A percentile compares a stretch with the other conserved stretches of the same genome.
phyloP scores from a whole-genome alignment of 2,888 invertebrate genomes.

The Xestia xanthographa region DNA sequence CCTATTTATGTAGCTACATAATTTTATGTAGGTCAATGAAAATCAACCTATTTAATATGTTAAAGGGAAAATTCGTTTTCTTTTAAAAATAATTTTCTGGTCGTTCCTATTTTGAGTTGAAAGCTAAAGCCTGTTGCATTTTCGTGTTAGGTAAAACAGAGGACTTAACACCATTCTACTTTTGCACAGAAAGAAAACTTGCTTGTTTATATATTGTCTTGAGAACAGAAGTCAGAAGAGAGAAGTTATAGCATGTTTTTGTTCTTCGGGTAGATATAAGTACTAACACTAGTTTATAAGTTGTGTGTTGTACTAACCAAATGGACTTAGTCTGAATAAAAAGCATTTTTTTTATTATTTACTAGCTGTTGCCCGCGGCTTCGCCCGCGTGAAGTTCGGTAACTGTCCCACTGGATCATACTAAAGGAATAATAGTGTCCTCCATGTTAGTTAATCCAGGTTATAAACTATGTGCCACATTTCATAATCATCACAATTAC shows the following conservation, averaged over 20 bases:
- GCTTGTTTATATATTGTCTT: not conserved
- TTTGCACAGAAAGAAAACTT: not conserved
- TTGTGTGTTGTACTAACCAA: too few species aligned
- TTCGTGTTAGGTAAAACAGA: not conserved
- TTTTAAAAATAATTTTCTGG: not conserved
- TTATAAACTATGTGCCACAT: too few species aligned
- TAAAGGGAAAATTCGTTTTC: not conserved
- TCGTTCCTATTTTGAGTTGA: not conserved
- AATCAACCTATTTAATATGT: not conserved
- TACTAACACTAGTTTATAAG: too few species aligned
- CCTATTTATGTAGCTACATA: not conserved
- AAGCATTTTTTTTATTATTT: too few species aligned
- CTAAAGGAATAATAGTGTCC: too few species aligned
- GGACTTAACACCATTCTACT: not conserved
- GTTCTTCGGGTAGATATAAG: too few species aligned
- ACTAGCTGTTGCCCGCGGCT: too few species aligned
- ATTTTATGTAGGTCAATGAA: not conserved
- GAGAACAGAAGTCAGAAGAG: not conserved
- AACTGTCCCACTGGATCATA: too few species aligned
- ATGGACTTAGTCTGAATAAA: too few species aligned
- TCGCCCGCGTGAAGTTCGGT: too few species aligned
- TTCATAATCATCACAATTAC: too few species aligned
- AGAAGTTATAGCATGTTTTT: not conserved
- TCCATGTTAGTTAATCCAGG: too few species aligned
- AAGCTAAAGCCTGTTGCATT: not conserved